Evolutionary conservation across 1,140 invertebrate genomes (phyloP).

Genomic region (Maconellicoccus hirsutus): DNA sequence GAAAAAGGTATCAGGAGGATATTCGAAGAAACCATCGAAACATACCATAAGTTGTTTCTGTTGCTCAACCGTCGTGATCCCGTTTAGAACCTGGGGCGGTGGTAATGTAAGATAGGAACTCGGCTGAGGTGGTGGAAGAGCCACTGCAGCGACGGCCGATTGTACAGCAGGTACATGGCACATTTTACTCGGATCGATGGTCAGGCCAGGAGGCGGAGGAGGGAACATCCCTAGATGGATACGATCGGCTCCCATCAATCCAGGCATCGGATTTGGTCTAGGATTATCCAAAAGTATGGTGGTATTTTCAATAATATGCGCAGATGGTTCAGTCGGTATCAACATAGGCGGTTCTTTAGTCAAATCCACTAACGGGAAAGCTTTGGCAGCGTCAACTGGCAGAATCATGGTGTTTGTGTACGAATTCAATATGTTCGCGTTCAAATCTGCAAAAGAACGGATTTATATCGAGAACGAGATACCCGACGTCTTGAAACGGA

Average conservation of each 20-base stretch:
- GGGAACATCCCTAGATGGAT: not conserved
- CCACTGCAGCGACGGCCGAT: not conserved
- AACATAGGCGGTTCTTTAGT: not conserved
- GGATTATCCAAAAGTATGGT: not conserved
- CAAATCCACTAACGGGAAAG: not conserved
- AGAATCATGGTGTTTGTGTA: not conserved
- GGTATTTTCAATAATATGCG: not conserved
- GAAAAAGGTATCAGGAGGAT: no score
- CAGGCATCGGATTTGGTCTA: not conserved
- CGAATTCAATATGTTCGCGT: not conserved
- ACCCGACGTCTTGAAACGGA: not conserved
- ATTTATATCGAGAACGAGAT: no score
- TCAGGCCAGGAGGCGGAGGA: not conserved
- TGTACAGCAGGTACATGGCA: not conserved
- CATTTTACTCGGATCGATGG: constrained; percentile 12
- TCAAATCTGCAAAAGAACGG: not conserved
- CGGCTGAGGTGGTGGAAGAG: not conserved
- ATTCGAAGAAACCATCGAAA: no score
- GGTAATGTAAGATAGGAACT: not conserved
- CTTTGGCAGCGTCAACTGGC: not conserved
- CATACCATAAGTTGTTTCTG: constrained; percentile 13
- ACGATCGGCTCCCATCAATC: not conserved
- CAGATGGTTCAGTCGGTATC: not conserved
- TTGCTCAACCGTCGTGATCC: not conserved
- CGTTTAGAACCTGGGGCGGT: not conserved